Evolutionary conservation across 1,140 invertebrate genomes (phyloP).

Genomic region (Danaus melanippus): DNA sequence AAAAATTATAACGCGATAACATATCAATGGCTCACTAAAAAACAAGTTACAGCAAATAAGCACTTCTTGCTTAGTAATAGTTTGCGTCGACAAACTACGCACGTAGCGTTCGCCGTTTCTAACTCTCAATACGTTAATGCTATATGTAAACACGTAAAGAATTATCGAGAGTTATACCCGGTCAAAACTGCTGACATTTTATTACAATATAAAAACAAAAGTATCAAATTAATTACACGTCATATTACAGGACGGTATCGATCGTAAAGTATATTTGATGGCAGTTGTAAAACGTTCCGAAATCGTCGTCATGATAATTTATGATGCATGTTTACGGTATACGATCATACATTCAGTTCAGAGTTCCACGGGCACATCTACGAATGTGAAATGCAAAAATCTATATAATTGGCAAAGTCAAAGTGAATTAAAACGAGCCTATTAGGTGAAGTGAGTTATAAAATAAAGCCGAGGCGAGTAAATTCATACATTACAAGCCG

Average conservation of each 20-base stretch:
- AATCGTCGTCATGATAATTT: slow-evolving; percentile 69
- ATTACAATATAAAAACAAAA: slow-evolving; percentile 68
- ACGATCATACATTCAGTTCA: neutral
- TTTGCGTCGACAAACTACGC: too few species aligned
- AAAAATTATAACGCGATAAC: slow-evolving; percentile 17
- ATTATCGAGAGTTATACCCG: too few species aligned
- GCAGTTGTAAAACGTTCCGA: slow-evolving; percentile 66
- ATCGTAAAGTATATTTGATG: slow-evolving; percentile 67
- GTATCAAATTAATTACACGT: slow-evolving; percentile 68
- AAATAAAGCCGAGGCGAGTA: slow-evolving; percentile 64
- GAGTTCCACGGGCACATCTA: neutral
- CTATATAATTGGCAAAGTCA: slow-evolving; percentile 9
- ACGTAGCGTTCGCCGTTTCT: too few species aligned
- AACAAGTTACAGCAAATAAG: slow-evolving; percentile 9
- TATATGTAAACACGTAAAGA: too few species aligned
- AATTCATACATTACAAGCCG: slow-evolving; percentile 72
- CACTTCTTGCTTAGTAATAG: too few species aligned
- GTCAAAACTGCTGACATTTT: slow-evolving; percentile 44
- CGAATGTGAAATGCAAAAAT: slow-evolving; percentile 3
- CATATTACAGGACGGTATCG: slow-evolving; percentile 55
- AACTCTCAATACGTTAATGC: too few species aligned
- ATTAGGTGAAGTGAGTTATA: slow-evolving; percentile 70
- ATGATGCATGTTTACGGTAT: slow-evolving; percentile 65
- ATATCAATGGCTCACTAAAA: slow-evolving; percentile 15
- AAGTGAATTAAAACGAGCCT: slow-evolving; percentile 63